phyloP scores from a whole-genome alignment of 2,888 invertebrate genomes.

The Saturnia japonica region DNA sequence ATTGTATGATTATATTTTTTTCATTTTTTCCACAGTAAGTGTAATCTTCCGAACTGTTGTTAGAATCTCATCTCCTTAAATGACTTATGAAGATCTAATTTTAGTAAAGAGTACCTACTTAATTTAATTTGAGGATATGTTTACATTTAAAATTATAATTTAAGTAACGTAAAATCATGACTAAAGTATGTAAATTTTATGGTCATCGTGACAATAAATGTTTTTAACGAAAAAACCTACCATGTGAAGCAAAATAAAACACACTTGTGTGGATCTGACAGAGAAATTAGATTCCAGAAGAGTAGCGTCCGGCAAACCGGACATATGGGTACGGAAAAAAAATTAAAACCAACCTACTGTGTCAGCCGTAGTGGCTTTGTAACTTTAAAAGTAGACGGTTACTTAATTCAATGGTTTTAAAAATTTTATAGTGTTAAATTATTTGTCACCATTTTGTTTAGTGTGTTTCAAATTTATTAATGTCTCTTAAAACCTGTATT shows the following conservation, averaged over 20 bases:
- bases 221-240: neutral
- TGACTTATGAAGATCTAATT: too few species aligned
- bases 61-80: too few species aligned
- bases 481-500: too few species aligned
- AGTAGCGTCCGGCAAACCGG: conserved; percentile 9
- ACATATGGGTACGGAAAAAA: conserved; percentile 1
- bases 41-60: too few species aligned
- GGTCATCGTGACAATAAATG: neutral
- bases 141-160: too few species aligned
- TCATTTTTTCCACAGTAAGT: too few species aligned
- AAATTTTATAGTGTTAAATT: neutral
- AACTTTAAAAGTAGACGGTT: conserved; percentile 1
- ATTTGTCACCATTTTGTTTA: neutral
- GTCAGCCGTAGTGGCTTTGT: neutral
- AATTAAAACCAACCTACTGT: conserved; percentile 4
- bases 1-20: too few species aligned
- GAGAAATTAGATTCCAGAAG: conserved; percentile 14
- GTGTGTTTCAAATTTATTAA: neutral
- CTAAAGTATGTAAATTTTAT: too few species aligned
- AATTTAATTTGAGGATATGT: too few species aligned
- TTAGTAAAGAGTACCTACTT: too few species aligned
- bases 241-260: neutral
- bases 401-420: neutral
- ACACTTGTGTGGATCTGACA: neutral
- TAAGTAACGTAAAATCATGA: too few species aligned